Base-by-base conservation (phyloP, 1,140 invertebrate species). In the Drosophila rufa region DNA sequence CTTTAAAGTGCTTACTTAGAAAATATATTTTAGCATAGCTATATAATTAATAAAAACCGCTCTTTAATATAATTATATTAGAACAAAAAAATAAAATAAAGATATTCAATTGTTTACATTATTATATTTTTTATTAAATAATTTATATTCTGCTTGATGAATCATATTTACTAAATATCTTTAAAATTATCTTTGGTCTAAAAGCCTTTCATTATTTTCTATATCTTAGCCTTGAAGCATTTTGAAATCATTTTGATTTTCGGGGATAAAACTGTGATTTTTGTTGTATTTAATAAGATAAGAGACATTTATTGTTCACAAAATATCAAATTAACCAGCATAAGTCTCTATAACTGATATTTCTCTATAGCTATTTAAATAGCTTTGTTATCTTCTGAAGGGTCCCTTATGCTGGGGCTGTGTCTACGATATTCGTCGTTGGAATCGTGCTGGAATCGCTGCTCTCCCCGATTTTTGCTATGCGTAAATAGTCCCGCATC, bases 401-500 rank as follows among this genome's bases (percentile, higher is more conserved):
- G 33, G 25, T 68, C 30, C 46, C 69, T 57, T 47, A 70, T 50
- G 47, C 51, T 38, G 58, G 45, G 53, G 67, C 12, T 55, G 51
- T 71, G 68, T 43, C n/a, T 50, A n/a, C 45, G 15, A 43, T 50
- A 51, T 59, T 71, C 46, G 67, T 51, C 7, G 11, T 36, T 5
- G 53, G 8, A 48, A 73, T 25, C n/a, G 36, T 36, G 15, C 3
- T 11, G 5, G 6, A 36, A 19, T 33, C 27, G 2, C n/a, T 14
- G 27, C 30, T 58, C 48, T 36, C 46, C 45, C 51, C 42, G 69
- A 71, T 73, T 73, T 55, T 73, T 51, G 53, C 69, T 51, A 73
- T 73, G 55, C 67, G 67, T 73, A 73, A 73, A 73, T 73, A 73
- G 69, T 71, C 69, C 69, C 69, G 69, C 69, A 73, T 73, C 69